These are phyloP conservation scores for Belonocnema kinseyi DNA, from an alignment of 1,140 invertebrate genomes.

Conservation along the genomic window DNA sequence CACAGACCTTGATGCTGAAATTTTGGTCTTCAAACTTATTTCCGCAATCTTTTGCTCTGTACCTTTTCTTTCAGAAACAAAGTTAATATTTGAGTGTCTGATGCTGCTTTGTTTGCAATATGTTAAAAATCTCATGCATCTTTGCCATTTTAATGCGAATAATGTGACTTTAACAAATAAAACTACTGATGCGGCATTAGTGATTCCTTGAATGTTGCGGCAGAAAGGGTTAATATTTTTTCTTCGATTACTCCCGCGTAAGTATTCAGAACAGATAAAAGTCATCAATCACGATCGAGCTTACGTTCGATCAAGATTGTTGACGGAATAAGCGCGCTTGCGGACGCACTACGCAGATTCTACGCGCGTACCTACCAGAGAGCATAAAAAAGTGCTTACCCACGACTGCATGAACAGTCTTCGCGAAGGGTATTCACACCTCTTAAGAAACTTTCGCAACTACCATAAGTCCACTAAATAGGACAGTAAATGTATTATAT, in stretches of 20 bases:
- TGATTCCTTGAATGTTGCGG: background rate
- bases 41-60: too few species aligned
- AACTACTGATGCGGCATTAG: background rate
- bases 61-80: too few species aligned
- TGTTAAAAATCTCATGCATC: too few species aligned
- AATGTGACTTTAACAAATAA: background rate
- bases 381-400: background rate
- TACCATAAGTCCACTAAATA: too few species aligned
- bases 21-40: too few species aligned
- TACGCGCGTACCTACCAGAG: conserved; percentile 5
- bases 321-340: conserved; percentile 39
- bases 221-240: background rate
- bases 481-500: too few species aligned
- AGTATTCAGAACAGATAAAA: background rate
- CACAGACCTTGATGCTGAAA: too few species aligned
- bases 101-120: too few species aligned
- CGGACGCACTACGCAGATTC: conserved; percentile 42
- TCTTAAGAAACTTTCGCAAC: background rate
- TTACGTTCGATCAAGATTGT: conserved; percentile 32
- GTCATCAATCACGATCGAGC: conserved; percentile 25
- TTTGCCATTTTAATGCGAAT: background rate
- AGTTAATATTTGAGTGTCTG: too few species aligned
- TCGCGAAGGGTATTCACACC: conserved; percentile 1
- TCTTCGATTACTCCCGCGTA: background rate
- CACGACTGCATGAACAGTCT: background rate